Base-by-base conservation (phyloP, 2,113 vertebrate species). In the Mugil cephalus region DNA sequence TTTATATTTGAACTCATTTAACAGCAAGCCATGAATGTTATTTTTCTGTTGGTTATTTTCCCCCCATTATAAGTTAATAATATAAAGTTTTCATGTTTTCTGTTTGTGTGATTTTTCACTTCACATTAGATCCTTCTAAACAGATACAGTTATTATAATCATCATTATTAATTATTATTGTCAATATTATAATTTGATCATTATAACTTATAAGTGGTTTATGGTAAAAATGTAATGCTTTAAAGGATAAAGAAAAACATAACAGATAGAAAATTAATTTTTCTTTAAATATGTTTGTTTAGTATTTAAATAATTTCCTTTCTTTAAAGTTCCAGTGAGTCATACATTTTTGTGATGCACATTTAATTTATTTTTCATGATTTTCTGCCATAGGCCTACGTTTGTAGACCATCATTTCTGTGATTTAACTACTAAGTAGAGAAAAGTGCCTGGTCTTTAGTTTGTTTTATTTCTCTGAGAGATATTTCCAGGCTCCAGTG, bases 321-420 rank as follows among this genome's bases (percentile, higher is more conserved):
- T 67, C n/a, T 42, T 24, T 30, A 43, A 39, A 39, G 4, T 30
- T 36, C 6, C 3, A 59, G 6, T 42, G 38, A 58, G 55, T 74
- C n/a, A 55, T 70, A 63, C 1, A 71, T 30, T 21, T 53, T 47
- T 50, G 0, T 55, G 8, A 40, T 68, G 14, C 13, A 66, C 24
- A 14, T 66, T 62, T 14, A 46, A 77, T 67, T 21, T 9, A 15
- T 9, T 30, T 74, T 69, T 53, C 10, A 56, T 58, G 1, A 77
- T 65, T 69, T 18, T 61, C 1, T 53, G 1, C 6, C 24, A 30
- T 30, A 30, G 24, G 24, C 24, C 24, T 30, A 5, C 24, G 5
- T 30, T 30, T 30, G 3, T 30, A 30, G 24, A 5, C 24, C 24
- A 30, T n/a, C n/a, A n/a, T n/a, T n/a, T n/a, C n/a, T n/a, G n/a